Conservation (phyloP, 2,113 vertebrate species). For the Colinus virginianus region DNA sequence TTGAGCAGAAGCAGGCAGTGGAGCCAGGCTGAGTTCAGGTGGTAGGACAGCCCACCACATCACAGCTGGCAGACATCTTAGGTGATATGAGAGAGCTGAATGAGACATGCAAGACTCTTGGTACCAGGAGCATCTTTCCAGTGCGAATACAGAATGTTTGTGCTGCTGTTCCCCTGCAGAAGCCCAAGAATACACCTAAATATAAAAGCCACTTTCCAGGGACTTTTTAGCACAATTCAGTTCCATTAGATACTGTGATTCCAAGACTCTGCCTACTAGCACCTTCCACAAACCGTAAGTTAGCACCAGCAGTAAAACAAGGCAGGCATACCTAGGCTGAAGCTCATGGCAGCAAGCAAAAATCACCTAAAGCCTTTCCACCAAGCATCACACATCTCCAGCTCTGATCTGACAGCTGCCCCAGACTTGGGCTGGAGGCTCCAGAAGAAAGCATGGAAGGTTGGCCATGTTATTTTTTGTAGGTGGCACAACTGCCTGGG, state of each 20-base stretch:
- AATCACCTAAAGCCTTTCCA: not conserved
- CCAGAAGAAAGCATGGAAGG: not conserved
- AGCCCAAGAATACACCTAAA: not conserved
- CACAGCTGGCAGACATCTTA: not conserved
- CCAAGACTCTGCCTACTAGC: not conserved
- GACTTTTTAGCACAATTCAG: not conserved
- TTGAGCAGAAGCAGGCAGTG: not conserved
- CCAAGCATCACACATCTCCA: not conserved
- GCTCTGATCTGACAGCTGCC: not conserved
- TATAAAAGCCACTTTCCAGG: not conserved
- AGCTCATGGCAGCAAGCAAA: not conserved
- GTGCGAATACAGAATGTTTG: not conserved
- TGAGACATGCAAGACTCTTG: not conserved
- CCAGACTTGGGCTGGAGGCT: not conserved
- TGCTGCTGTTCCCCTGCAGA: not conserved
- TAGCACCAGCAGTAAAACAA: slow-evolving; percentile 14
- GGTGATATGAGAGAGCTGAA: not conserved
- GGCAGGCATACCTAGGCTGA: not conserved
- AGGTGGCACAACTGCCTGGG: not conserved
- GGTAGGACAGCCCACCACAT: not conserved
- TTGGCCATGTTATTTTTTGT: not conserved
- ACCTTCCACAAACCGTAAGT: slow-evolving; percentile 6
- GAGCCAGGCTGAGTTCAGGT: rapidly evolving
- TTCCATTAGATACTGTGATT: not conserved
- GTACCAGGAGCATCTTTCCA: not conserved